phyloP scores from a whole-genome alignment of 2,888 invertebrate species.

The Eumerus sabulonum region DNA sequence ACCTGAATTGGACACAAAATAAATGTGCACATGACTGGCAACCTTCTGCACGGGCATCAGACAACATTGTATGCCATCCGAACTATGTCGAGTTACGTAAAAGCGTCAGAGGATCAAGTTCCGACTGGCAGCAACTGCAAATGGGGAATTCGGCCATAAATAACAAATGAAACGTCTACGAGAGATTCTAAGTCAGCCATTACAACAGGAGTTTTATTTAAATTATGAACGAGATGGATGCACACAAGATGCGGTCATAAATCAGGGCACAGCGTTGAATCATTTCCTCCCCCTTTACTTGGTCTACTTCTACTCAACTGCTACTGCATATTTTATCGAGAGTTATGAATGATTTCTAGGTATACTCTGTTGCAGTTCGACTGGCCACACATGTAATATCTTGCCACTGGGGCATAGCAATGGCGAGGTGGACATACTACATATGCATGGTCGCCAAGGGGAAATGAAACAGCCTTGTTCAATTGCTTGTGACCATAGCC shows the following conservation, averaged over 20 bases:
- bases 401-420: constrained; percentile 38
- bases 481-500: constrained; percentile 14
- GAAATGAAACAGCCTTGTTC: background rate
- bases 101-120: constrained; percentile 48
- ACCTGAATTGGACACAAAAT: constrained; percentile 56
- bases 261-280: constrained; percentile 68
- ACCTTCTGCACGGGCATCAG: constrained; percentile 21
- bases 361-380: constrained; percentile 44
- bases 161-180: constrained; percentile 61
- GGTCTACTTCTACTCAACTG: constrained; percentile 16
- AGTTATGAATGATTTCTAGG: constrained; percentile 43
- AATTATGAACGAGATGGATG: constrained; percentile 69
- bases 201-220: constrained; percentile 70
- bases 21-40: constrained; percentile 59
- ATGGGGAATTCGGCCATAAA: constrained; percentile 58
- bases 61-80: constrained; percentile 45
- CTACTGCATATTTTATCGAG: constrained; percentile 55
- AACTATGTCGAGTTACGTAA: constrained; percentile 36
- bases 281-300: constrained; percentile 50
- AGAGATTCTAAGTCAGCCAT: constrained; percentile 63
- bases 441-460: constrained; percentile 1
- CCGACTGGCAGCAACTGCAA: constrained; percentile 31
- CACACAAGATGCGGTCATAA: constrained; percentile 70
- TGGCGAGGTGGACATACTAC: constrained; percentile 11
- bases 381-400: constrained; percentile 46